Evolutionary conservation across 1,140 invertebrate species (phyloP).

Genomic region (Brevipalpus yothersi): DNA sequence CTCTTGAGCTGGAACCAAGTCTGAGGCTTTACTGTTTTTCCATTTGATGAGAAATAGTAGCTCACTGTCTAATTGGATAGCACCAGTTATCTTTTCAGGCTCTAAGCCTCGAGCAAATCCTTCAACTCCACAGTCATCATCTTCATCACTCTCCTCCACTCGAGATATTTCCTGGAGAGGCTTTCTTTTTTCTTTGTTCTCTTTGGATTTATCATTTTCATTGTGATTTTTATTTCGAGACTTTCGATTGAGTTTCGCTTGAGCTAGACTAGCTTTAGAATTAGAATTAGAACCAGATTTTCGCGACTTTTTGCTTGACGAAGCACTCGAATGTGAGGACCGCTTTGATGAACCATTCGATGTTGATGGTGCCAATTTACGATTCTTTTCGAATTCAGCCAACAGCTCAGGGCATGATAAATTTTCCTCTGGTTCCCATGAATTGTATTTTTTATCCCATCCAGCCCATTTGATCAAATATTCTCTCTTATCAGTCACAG

Average conservation of each 20-base stretch:
- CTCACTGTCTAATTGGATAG: neutral
- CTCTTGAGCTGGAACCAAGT: neutral
- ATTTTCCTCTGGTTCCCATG: constrained; percentile 1
- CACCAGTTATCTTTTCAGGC: constrained; percentile 4
- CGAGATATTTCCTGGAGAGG: too few relatives aligned
- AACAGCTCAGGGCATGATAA: neutral
- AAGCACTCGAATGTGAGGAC: too few relatives aligned
- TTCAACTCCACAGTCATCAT: neutral
- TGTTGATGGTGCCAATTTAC: too few relatives aligned
- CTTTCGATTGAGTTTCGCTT: too few relatives aligned
- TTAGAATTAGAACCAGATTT: too few relatives aligned
- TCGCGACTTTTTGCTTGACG: too few relatives aligned
- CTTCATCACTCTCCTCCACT: neutral
- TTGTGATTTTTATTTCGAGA: too few relatives aligned
- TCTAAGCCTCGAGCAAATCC: constrained; percentile 2
- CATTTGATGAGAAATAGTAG: constrained; percentile 7
- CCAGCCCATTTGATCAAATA: constrained; percentile 2
- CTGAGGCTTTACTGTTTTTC: constrained; percentile 1
- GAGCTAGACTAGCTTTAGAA: too few relatives aligned
- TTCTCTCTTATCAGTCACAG: neutral
- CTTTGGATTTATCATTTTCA: too few relatives aligned
- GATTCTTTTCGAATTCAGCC: neutral
- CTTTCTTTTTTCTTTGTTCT: too few relatives aligned
- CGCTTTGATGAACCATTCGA: too few relatives aligned
- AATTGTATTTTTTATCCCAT: neutral